Evolutionary conservation across 2,888 invertebrate species (phyloP).

Genomic region (Magallana nippona): DNA sequence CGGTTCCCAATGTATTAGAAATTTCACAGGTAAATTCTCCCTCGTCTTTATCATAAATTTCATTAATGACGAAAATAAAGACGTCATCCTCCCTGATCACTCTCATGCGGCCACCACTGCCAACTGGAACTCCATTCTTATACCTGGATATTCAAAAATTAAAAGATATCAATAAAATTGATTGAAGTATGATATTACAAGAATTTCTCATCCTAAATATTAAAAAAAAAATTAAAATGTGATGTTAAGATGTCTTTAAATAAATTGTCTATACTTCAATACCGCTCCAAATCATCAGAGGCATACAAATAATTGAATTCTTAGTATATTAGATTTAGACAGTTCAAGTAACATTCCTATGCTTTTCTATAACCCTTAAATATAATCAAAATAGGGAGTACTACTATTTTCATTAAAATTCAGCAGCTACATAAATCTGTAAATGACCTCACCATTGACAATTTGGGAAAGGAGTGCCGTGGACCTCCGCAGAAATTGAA

Average conservation of each 20-base stretch:
- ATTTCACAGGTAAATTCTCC: slow-evolving; percentile 98
- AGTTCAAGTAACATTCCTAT: no score
- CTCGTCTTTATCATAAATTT: slow-evolving; percentile 93
- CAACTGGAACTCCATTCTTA: slow-evolving; percentile 77
- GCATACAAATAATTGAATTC: no score
- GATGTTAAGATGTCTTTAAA: no score
- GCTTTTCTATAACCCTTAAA: no score
- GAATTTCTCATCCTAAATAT: background rate
- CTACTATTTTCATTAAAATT: no score
- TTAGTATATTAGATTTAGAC: no score
- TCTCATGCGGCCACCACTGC: slow-evolving; percentile 83
- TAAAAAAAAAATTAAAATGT: background rate
- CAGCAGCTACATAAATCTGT: background rate
- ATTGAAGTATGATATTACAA: background rate
- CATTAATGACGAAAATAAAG: slow-evolving; percentile 91
- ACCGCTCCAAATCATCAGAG: no score
- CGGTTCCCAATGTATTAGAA: slow-evolving; percentile 93
- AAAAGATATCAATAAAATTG: background rate
- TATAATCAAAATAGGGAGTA: no score
- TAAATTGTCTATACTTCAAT: no score
- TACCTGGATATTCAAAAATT: slow-evolving; percentile 69
- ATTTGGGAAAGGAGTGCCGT: slow-evolving; percentile 73
- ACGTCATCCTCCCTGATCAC: slow-evolving; percentile 86
- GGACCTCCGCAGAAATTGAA: slow-evolving; percentile 70
- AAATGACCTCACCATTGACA: slow-evolving; percentile 68